phyloP scores from a whole-genome alignment of 2,797 vertebrate genomes.

The Falco columbarius region DNA sequence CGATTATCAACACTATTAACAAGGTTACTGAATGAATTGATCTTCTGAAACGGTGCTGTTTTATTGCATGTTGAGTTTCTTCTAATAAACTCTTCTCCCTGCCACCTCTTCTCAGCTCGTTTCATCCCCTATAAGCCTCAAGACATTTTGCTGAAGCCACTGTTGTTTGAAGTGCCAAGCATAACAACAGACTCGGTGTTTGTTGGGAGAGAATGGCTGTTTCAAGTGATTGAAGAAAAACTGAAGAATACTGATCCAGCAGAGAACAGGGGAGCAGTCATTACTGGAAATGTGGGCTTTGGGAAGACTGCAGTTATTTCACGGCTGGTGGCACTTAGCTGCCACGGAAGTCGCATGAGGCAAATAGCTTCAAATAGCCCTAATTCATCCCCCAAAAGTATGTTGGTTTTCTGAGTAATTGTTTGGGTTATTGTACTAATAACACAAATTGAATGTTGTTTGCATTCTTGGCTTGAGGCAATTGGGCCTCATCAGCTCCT shows the following conservation, averaged over 20 bases:
- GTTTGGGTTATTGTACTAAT: background rate
- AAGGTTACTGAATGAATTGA: background rate
- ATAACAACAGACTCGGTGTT: constrained; percentile 98
- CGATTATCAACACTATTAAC: background rate
- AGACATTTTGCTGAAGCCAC: constrained; percentile 96
- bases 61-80: background rate
- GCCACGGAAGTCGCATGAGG: constrained; percentile 96
- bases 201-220: constrained; percentile 96
- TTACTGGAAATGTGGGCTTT: constrained; percentile 93
- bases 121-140: constrained; percentile 95
- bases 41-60: background rate
- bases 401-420: background rate
- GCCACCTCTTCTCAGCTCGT: constrained; percentile 78
- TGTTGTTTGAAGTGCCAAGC: constrained; percentile 97
- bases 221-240: constrained; percentile 88
- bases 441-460: background rate
- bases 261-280: constrained; percentile 84
- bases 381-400: constrained; percentile 89
- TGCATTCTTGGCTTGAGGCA: background rate
- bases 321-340: constrained; percentile 95
- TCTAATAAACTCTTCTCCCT: constrained; percentile 30
- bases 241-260: constrained; percentile 79
- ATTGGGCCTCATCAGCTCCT: background rate
- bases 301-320: constrained; percentile 96
- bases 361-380: constrained; percentile 96